Evolutionary conservation across 1,140 invertebrate genomes (phyloP).

Genomic region (Neocloeon triangulifer): DNA sequence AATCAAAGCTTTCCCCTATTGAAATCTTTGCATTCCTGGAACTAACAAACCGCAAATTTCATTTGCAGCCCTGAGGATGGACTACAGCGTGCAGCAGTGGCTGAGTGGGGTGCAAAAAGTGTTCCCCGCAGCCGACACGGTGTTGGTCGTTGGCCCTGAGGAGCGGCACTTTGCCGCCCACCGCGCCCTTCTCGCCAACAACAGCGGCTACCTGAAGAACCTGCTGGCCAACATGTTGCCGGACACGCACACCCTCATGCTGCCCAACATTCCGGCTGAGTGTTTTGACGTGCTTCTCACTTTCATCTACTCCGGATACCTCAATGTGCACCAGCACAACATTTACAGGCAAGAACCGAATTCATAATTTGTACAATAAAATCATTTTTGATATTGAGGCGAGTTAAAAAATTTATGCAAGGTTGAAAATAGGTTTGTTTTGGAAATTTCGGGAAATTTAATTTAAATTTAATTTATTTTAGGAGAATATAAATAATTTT

Average conservation of each 20-base stretch:
- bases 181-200: constrained; percentile 33
- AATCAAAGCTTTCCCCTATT: too few relatives aligned
- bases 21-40: too few relatives aligned
- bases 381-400: not conserved
- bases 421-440: too few relatives aligned
- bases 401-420: too few relatives aligned
- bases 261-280: constrained; percentile 34
- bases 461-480: too few relatives aligned
- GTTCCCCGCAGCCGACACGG: constrained; percentile 6
- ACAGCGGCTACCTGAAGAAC: constrained; percentile 44
- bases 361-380: not conserved
- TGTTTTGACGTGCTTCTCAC: constrained; percentile 46
- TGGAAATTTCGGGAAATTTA: too few relatives aligned
- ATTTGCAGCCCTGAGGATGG: too few relatives aligned
- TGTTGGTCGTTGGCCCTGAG: constrained; percentile 4
- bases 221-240: constrained; percentile 19
- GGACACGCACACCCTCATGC: constrained; percentile 17
- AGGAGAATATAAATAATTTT: too few relatives aligned
- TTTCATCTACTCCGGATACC: constrained; percentile 52
- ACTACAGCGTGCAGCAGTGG: too few relatives aligned
- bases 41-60: too few relatives aligned
- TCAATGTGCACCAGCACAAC: constrained; percentile 43
- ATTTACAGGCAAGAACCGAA: constrained; percentile 27
- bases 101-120: not conserved
- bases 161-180: constrained; percentile 40